phyloP scores from a whole-genome alignment of 2,888 invertebrate species.

The Graphium colonna region DNA sequence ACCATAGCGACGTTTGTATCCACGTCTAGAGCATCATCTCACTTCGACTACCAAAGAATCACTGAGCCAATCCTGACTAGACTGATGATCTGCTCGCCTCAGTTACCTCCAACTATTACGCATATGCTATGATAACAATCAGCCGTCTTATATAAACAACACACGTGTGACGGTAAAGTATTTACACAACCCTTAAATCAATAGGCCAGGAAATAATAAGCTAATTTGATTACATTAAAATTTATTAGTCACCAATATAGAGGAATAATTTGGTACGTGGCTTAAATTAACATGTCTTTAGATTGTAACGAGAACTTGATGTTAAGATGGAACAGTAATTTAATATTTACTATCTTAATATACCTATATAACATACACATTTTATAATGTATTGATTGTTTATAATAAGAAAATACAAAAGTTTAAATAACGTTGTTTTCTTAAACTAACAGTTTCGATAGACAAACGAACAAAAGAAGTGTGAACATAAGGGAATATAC shows the following conservation, averaged over 20 bases:
- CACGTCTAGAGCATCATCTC: no score
- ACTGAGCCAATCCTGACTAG: no score
- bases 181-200: constrained; percentile 10
- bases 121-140: constrained; percentile 31
- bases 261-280: constrained; percentile 8
- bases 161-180: constrained; percentile 14
- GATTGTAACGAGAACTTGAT: no score
- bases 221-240: constrained; percentile 4
- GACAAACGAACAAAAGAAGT: constrained; percentile 17
- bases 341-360: no score
- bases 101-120: constrained; percentile 4
- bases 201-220: constrained; percentile 17
- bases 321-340: no score
- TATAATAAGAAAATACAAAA: no score
- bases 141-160: constrained; percentile 26
- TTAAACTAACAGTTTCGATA: constrained; percentile 17
- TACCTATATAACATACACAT: no score
- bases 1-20: no score
- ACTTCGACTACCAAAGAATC: no score
- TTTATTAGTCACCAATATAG: constrained; percentile 17
- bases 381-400: no score
- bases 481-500: constrained; percentile 19
- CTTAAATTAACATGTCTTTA: background rate
- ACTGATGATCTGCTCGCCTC: no score
- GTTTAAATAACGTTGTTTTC: background rate